These are phyloP conservation scores for Bhutanitis thaidina DNA, from an alignment of 2,888 invertebrate genomes.

Conservation along the genomic window DNA sequence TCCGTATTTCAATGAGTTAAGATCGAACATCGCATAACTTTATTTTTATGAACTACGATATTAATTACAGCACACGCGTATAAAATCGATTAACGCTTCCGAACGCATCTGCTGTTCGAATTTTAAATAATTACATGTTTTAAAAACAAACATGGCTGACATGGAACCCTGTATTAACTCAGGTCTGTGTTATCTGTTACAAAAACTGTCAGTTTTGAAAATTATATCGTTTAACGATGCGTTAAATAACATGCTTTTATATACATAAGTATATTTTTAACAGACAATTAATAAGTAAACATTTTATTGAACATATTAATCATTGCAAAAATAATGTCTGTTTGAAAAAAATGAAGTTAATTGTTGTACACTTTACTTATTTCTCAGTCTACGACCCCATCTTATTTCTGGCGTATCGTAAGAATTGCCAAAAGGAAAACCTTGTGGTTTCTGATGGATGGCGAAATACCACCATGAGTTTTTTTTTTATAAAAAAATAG, in stretches of 20 bases:
- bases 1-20: slow-evolving; percentile 7
- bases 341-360: too few species aligned
- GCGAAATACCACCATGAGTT: too few species aligned
- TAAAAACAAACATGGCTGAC: slow-evolving; percentile 53
- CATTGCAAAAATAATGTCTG: too few species aligned
- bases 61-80: slow-evolving; percentile 5
- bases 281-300: slow-evolving; percentile 11
- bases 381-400: too few species aligned
- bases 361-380: too few species aligned
- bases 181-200: slow-evolving; percentile 47
- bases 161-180: slow-evolving; percentile 50
- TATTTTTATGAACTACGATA: not conserved
- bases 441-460: too few species aligned
- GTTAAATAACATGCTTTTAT: slow-evolving; percentile 9
- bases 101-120: slow-evolving; percentile 70
- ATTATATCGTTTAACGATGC: slow-evolving; percentile 34
- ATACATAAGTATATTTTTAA: slow-evolving; percentile 7
- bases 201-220: slow-evolving; percentile 57
- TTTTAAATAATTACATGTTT: slow-evolving; percentile 73
- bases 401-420: too few species aligned
- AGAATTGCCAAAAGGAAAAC: too few species aligned
- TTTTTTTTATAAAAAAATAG: too few species aligned
- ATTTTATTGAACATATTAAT: too few species aligned
- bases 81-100: slow-evolving; percentile 53
- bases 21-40: slow-evolving; percentile 1